phyloP scores from a whole-genome alignment of 2,113 vertebrate genomes.

The Crotalus horridus region DNA sequence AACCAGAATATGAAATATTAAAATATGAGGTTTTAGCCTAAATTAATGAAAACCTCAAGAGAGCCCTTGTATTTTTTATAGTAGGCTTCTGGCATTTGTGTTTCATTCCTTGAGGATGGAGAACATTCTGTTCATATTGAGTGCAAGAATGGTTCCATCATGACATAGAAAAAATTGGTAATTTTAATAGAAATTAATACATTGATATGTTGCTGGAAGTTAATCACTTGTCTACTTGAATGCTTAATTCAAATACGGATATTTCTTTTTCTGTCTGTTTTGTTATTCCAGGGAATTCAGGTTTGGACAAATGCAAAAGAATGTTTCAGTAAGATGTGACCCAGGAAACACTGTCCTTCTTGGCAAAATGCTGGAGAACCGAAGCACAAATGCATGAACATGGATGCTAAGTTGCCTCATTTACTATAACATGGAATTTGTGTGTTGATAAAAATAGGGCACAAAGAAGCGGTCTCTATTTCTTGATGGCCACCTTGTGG shows the following conservation, averaged over 20 bases:
- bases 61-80: not conserved
- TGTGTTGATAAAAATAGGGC: slow-evolving; percentile 63
- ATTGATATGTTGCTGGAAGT: not conserved
- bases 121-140: not conserved
- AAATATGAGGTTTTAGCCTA: not conserved
- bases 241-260: not conserved
- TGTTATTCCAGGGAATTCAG: slow-evolving; percentile 84
- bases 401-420: slow-evolving; percentile 60
- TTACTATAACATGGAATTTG: slow-evolving; percentile 57
- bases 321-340: slow-evolving; percentile 95
- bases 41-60: not conserved
- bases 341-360: slow-evolving; percentile 59
- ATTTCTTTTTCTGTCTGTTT: slow-evolving; percentile 25
- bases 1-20: not conserved
- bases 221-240: not conserved
- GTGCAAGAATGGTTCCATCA: not conserved
- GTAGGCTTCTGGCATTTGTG: not conserved
- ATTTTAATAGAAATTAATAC: not conserved
- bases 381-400: slow-evolving; percentile 72
- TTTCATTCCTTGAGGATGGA: not conserved
- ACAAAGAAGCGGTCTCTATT: slow-evolving; percentile 60
- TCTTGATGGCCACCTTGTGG: slow-evolving; percentile 56
- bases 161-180: not conserved
- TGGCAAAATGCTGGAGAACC: slow-evolving; percentile 65
- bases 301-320: slow-evolving; percentile 96